Evolutionary conservation across 1,140 invertebrate species (phyloP), one percentile per base, ranked within the genome.

Genomic region (Drosophila bifasciata): DNA sequence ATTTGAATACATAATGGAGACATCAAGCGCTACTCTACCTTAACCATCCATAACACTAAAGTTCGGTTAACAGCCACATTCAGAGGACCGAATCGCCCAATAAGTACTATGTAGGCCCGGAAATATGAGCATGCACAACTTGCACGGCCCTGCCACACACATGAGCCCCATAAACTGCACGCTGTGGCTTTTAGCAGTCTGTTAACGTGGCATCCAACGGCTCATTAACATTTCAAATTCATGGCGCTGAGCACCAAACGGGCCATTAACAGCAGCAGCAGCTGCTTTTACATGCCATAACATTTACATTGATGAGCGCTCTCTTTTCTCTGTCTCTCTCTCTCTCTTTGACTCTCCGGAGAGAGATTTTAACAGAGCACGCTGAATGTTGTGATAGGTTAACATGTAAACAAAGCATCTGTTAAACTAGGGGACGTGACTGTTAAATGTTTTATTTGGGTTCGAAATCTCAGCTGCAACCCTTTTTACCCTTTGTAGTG

Each of bases 181-280:
- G 78, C 72, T 19, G 59, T 58, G 76, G 59, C 69, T 83, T 73
- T 77, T 83, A 81, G 64, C 79, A 75, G 64, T 55, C 73, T 81
- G 79, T 80, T 81, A 76, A 68, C 68, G 60, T 49, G 36, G 74
- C 74, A 64, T 60, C 53, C 76, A 79, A 75, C 77, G 77, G 32
- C 78, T 68, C 79, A 83, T 83, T 81, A 83, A 83, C 79, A 83
- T 83, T 77, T 74, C 68, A 68, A 55, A 80, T 81, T 83, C 79
- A 83, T 77, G 46, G 78, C 68, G 60, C 57, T 67, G 77, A 80
- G 62, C 58, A 61, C 64, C 60, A 80, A 80, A 80, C 77, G 77
- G 76, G 60, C 66, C 78, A 83, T 81, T 81, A 77, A 81, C 79
- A 81, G 79, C 70, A 70, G 53, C 45, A 44, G 36, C 59, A 51